A percentile compares a stretch with the other conserved stretches of the same genome.
Conservation (phyloP, 2,113 vertebrate species). For the Brachyhypopomus gauderio region DNA sequence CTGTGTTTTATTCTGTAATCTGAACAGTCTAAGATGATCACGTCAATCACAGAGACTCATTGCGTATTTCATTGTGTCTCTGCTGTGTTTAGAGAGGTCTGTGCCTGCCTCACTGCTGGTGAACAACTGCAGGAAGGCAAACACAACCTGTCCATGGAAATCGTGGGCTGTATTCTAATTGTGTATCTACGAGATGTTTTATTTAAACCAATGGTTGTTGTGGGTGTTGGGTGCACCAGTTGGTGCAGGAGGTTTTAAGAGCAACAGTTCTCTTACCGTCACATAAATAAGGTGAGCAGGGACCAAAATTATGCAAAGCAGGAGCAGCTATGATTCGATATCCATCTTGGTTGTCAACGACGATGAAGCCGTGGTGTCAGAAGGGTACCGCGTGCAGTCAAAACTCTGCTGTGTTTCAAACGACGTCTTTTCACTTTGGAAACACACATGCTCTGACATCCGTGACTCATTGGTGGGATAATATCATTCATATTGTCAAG, state of each 20-base stretch:
- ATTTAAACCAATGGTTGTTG: too few relatives aligned
- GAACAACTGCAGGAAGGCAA: too few relatives aligned
- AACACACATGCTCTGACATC: not conserved
- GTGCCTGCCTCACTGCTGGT: too few relatives aligned
- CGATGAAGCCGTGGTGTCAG: not conserved
- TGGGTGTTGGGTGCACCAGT: too few relatives aligned
- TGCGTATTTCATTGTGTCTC: too few relatives aligned
- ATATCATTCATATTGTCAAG: not conserved
- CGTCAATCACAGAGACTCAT: too few relatives aligned
- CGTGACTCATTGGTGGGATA: not conserved
- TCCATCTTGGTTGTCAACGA: not conserved
- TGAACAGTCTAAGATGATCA: too few relatives aligned
- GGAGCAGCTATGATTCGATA: not conserved
- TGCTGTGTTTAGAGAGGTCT: too few relatives aligned
- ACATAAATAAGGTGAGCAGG: not conserved
- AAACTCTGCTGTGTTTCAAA: not conserved
- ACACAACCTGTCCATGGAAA: too few relatives aligned
- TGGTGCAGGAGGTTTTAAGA: not conserved
- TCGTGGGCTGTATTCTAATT: too few relatives aligned
- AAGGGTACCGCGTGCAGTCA: not conserved
- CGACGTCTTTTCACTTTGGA: not conserved
- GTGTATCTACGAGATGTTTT: too few relatives aligned
- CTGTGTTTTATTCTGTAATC: too few relatives aligned
- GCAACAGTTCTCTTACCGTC: not conserved
- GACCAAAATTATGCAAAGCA: not conserved